phyloP scores from a whole-genome alignment of 2,113 vertebrate species.

The Ginglymostoma cirratum region DNA sequence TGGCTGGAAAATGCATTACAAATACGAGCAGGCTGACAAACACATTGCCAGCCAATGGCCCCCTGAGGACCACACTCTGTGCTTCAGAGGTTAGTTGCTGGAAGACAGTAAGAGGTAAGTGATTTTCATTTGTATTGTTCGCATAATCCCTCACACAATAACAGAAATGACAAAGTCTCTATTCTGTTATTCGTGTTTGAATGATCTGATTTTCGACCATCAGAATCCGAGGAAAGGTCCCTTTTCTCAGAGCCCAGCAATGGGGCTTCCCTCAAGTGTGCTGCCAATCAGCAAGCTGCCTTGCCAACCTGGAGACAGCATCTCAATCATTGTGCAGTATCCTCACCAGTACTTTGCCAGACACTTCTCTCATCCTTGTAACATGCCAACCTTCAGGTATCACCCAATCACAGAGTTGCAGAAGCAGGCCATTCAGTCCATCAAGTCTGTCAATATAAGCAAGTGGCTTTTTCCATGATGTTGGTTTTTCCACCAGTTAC shows the following conservation, averaged over 20 bases:
- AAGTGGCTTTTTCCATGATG: background rate
- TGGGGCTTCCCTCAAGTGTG: too few relatives aligned
- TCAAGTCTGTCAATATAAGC: background rate
- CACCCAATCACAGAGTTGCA: background rate
- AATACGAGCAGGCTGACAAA: background rate
- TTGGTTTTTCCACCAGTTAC: background rate
- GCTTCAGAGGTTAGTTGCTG: background rate
- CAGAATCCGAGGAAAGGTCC: background rate
- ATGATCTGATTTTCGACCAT: background rate
- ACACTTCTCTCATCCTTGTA: background rate
- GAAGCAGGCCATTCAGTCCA: too few relatives aligned
- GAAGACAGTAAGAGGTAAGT: constrained; percentile 10
- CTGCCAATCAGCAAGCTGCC: too few relatives aligned
- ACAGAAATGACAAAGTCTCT: background rate
- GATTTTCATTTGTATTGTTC: constrained; percentile 7
- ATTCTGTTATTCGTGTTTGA: background rate
- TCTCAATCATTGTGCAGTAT: background rate
- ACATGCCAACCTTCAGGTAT: background rate
- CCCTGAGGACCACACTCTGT: background rate
- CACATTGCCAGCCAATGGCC: background rate
- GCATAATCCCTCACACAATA: constrained; percentile 15
- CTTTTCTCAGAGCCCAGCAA: background rate
- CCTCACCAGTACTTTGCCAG: background rate
- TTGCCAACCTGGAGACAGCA: background rate
- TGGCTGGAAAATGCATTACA: constrained; percentile 22